phyloP scores from a whole-genome alignment of 2,797 vertebrate genomes.

The Sparidentex hasta region DNA sequence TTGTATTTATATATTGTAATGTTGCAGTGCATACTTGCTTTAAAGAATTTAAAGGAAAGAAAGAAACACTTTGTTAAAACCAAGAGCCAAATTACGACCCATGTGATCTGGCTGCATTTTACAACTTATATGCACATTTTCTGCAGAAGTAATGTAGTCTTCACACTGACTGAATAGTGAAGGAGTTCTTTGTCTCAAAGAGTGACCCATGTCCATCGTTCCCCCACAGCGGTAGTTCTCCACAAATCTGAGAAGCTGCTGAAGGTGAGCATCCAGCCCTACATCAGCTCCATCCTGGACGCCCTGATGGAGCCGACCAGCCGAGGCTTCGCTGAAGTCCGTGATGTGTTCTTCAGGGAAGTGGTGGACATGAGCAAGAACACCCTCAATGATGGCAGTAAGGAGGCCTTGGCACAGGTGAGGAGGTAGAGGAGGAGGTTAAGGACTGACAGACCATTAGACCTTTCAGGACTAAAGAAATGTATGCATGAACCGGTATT shows the following conservation, averaged over 20 bases:
- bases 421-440: constrained; percentile 39
- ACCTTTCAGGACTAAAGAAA: not conserved
- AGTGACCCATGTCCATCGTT: not conserved
- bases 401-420: constrained; percentile 94
- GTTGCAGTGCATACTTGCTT: not conserved
- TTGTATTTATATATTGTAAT: not conserved
- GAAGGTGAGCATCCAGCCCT: constrained; percentile 94
- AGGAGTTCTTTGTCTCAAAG: not conserved
- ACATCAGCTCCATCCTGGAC: constrained; percentile 95
- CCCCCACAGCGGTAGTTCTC: constrained; percentile 86
- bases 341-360: constrained; percentile 94
- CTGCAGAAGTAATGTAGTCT: not conserved
- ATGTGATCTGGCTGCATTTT: not conserved
- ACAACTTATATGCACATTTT: too few relatives aligned
- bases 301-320: constrained; percentile 96
- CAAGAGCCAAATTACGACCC: not conserved
- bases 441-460: not conserved
- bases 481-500: not conserved
- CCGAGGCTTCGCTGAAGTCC: constrained; percentile 93
- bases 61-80: not conserved
- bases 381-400: constrained; percentile 88
- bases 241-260: constrained; percentile 94
- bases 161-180: not conserved
- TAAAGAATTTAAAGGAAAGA: too few relatives aligned
- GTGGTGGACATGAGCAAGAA: constrained; percentile 96